Evolutionary conservation across 2,797 vertebrate species (phyloP).

Genomic region (Hozukius guyotensis): DNA sequence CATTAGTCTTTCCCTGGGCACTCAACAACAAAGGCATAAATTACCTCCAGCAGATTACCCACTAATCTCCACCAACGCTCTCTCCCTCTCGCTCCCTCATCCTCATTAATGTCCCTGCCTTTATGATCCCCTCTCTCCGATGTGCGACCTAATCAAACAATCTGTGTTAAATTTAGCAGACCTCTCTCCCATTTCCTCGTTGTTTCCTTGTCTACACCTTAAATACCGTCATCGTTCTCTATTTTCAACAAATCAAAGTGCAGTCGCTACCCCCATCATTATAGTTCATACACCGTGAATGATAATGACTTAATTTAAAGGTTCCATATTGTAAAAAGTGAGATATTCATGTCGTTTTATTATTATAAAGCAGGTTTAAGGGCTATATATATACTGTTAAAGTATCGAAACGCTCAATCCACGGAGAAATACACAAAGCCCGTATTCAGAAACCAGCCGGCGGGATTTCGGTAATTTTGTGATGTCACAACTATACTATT

Average conservation of each 20-base stretch:
- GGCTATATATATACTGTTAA: no score
- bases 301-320: constrained; percentile 15
- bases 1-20: constrained; percentile 80
- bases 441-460: no score
- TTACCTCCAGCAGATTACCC: constrained; percentile 82
- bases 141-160: constrained; percentile 65
- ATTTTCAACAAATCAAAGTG: neutral
- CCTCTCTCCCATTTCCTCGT: constrained; percentile 15
- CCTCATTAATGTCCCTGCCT: constrained; percentile 71
- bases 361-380: no score
- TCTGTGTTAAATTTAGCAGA: constrained; percentile 45
- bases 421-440: no score
- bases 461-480: no score
- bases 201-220: constrained; percentile 14
- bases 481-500: no score
- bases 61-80: constrained; percentile 76
- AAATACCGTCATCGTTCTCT: constrained; percentile 7
- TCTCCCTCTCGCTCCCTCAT: constrained; percentile 38
- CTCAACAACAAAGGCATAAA: constrained; percentile 82
- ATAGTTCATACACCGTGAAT: neutral
- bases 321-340: no score
- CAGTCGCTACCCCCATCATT: neutral
- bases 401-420: no score
- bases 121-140: constrained; percentile 59
- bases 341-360: no score